Evolutionary conservation across 2,797 vertebrate genomes (phyloP), one percentile per base, ranked within the genome.

Genomic region (Pangasius djambal): DNA sequence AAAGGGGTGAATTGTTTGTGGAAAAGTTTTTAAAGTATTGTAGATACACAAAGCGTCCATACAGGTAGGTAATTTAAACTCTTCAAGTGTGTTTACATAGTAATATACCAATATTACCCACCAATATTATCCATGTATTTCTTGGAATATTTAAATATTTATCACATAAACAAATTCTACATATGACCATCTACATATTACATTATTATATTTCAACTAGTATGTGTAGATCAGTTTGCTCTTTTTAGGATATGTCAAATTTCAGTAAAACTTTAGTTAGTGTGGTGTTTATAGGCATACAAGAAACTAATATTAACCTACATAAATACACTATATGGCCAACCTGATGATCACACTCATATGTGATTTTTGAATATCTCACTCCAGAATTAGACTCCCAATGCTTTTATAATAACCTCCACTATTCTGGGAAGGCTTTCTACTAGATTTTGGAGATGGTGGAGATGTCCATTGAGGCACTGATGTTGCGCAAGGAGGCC

Each of bases 61-160:
- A 86, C 87, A 72, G 70, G 87, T 69, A 90, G 74, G 79, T 85
- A 67, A 90, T 88, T 86, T 90, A 74, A 85, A 88, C 55, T 79
- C 70, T 48, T 44, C n/a, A 63, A 44, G 83, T 67, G 15, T 90
- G 86, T 90, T 90, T 88, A 90, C 77, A 88, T 79, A 65, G 86
- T 72, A 88, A 90, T 88, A 81, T 74, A 81, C 86, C 75, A 85
- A 37, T 91, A 95, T 88, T 86, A 95, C 96, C 95, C 95, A 86
- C 15, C 65, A 85, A 85, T 70, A 85, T 85, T 84, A 50, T 84
- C 61, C 44, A 31, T 48, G 44, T 20, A 67, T 84, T 67, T 84
- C 83, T 31, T 22, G 63, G 61, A 31, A 57, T 31, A 75, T 86
- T 63, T 63, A 13, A 34, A 59, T 34, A 75, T 87, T 65, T 63